These are phyloP conservation scores for Ceratitis capitata DNA, from an alignment of 1,140 invertebrate genomes.

Conservation along the genomic window DNA sequence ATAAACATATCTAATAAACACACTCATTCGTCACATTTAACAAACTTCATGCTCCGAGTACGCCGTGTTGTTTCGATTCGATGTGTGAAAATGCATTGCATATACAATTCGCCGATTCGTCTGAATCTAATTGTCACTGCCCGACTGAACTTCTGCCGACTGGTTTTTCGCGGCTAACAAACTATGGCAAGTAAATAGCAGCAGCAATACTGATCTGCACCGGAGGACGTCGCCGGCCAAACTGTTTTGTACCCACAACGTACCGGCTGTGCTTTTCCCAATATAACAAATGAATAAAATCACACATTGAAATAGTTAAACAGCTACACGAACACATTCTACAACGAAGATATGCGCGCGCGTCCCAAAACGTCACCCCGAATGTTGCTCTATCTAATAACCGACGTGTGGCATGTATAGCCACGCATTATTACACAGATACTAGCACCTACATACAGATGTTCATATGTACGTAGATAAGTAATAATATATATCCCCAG, in stretches of 20 bases:
- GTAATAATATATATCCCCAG: too few relatives aligned
- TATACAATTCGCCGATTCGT: neutral
- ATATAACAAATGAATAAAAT: neutral
- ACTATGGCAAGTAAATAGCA: neutral
- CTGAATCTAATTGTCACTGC: neutral
- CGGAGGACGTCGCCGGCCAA: slow-evolving; percentile 44
- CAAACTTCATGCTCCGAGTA: neutral
- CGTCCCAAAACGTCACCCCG: slow-evolving; percentile 3
- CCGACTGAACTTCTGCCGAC: neutral
- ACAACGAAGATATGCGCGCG: neutral
- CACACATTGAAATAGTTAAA: neutral
- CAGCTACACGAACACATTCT: neutral
- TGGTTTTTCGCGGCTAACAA: neutral
- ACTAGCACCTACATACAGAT: too few relatives aligned
- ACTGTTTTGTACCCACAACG: slow-evolving; percentile 8
- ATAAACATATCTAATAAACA: neutral
- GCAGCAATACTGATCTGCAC: slow-evolving; percentile 38
- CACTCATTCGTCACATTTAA: neutral
- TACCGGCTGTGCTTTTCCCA: slow-evolving; percentile 5
- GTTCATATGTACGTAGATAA: neutral
- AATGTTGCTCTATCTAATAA: neutral
- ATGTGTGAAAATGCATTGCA: slow-evolving; percentile 23
- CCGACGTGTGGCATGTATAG: neutral
- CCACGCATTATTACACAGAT: neutral
- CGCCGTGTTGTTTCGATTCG: neutral